Evolutionary conservation across 2,888 invertebrate genomes (phyloP).

Genomic region (Lasioglossum oenotherae): DNA sequence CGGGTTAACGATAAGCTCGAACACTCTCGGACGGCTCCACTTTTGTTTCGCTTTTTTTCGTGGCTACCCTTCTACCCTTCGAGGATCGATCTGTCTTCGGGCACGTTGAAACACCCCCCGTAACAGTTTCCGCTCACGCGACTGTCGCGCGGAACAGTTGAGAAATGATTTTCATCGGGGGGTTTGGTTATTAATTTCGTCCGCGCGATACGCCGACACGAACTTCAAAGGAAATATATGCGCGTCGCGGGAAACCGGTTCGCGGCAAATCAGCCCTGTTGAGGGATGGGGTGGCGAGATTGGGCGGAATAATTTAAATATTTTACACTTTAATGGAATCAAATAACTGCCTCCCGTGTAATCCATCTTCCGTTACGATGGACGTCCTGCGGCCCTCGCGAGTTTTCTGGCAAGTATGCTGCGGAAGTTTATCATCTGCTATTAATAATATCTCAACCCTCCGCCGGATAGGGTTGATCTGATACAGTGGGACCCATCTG

Average conservation of each 20-base stretch:
- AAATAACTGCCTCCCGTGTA: neutral
- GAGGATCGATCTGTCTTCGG: slow-evolving; percentile 49
- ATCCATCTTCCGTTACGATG: slow-evolving; percentile 3
- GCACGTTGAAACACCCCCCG: slow-evolving; percentile 21
- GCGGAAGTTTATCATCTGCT: neutral
- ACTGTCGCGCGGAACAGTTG: slow-evolving; percentile 3
- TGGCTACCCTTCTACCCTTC: neutral
- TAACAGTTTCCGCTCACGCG: slow-evolving; percentile 30
- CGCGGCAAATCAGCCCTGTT: neutral
- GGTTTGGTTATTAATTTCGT: slow-evolving; percentile 40
- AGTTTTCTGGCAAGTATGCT: neutral
- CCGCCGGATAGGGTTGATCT: neutral
- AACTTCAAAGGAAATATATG: slow-evolving; percentile 32
- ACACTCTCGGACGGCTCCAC: slow-evolving; percentile 25
- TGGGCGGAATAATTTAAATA: slow-evolving; percentile 7
- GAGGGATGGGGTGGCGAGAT: slow-evolving; percentile 1
- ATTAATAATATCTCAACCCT: neutral
- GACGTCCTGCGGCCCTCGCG: neutral
- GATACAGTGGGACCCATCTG: neutral
- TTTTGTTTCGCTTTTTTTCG: slow-evolving; percentile 45
- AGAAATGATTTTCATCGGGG: slow-evolving; percentile 36
- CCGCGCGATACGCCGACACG: slow-evolving; percentile 4
- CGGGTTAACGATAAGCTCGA: slow-evolving; percentile 52
- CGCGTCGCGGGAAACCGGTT: neutral
- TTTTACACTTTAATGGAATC: slow-evolving; percentile 3